A percentile compares a stretch with the other conserved stretches of the same genome.
Conservation (phyloP, 92 coral and sea anemone species). For the Phenganax subtilis region DNA sequence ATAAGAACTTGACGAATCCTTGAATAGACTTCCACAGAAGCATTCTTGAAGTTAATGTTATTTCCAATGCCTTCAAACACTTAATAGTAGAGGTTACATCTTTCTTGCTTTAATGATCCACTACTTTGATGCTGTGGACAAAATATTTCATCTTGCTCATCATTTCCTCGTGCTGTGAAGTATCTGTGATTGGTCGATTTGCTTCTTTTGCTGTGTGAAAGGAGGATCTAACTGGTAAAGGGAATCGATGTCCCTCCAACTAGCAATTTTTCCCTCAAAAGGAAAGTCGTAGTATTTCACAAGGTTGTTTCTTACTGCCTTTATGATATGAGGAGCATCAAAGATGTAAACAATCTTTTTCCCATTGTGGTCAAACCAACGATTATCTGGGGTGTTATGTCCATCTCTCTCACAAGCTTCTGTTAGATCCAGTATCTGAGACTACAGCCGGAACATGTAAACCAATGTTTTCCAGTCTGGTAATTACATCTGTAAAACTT, state of each 20-base stretch:
- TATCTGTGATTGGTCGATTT: constrained; percentile 6
- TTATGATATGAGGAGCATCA: constrained; percentile 19
- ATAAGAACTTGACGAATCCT: neutral
- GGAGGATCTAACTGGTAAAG: constrained; percentile 1
- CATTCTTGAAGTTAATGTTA: neutral
- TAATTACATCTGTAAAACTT: no score
- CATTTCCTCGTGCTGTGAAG: constrained; percentile 13
- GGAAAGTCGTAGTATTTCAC: neutral
- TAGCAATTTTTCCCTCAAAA: neutral
- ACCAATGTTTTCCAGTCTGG: neutral
- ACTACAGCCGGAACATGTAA: neutral
- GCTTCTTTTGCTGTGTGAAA: neutral
- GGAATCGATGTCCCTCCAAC: constrained; percentile 9
- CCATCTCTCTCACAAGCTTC: constrained; percentile 19
- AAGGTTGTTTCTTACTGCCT: constrained; percentile 10
- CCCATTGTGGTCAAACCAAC: constrained; percentile 21
- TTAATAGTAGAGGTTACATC: constrained; percentile 2
- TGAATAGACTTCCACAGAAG: constrained; percentile 13
- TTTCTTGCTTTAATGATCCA: neutral
- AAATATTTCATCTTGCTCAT: neutral
- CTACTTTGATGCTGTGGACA: neutral
- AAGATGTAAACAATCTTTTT: neutral
- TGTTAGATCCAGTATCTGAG: constrained; percentile 22
- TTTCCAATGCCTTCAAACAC: constrained; percentile 18
- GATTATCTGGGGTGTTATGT: neutral